Evolutionary conservation across 2,888 invertebrate genomes (phyloP), one percentile per base, ranked within the genome.

Genomic region (Cloeon dipterum): DNA sequence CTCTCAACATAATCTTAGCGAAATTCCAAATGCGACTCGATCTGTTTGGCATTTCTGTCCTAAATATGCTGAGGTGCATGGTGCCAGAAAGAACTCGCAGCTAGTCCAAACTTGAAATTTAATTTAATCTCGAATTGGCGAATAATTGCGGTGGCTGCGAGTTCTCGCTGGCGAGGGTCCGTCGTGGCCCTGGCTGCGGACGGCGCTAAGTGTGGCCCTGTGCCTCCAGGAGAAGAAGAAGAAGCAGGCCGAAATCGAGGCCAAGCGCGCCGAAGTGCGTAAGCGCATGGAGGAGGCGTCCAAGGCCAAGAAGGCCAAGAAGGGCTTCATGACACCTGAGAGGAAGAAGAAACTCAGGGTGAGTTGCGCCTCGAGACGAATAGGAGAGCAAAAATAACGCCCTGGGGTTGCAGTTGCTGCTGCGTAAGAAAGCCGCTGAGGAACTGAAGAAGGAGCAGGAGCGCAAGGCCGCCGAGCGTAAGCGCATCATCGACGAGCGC

Each of bases 261-360:
- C 88, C 69, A 91, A 93, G 72, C 86, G 93, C 67, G 93, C 93
- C 58, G 93, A 94, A 65, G 93, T 94, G 63, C 81, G 93, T 63
- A 86, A 86, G 68, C 88, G 93, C 59, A 82, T 94, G 71, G 94
- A 96, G 66, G 93, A 93, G 63, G 89, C 91, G 64, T 88, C 91
- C 61, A 86, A 88, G 61, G 88, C 86, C 59, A 94, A 94, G 68
- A 93, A 91, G 69, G 89, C 88, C 59, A 96, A 96, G 81, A 96
- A 94, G 69, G 96, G 96, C 74, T 94, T 96, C 77, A 93, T 93
- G 88, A 93, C 96, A 55, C 93, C 94, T 44, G 94, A 96, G 66
- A 89, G 96, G 67, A 96, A 96, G 83, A 96, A 94, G 85, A 93
- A 94, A 65, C 86, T 96, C 57, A 81, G 94, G 74, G 93, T 93